Conservation (phyloP, 2,797 vertebrate genomes). For the Phrynocephalus forsythii region DNA sequence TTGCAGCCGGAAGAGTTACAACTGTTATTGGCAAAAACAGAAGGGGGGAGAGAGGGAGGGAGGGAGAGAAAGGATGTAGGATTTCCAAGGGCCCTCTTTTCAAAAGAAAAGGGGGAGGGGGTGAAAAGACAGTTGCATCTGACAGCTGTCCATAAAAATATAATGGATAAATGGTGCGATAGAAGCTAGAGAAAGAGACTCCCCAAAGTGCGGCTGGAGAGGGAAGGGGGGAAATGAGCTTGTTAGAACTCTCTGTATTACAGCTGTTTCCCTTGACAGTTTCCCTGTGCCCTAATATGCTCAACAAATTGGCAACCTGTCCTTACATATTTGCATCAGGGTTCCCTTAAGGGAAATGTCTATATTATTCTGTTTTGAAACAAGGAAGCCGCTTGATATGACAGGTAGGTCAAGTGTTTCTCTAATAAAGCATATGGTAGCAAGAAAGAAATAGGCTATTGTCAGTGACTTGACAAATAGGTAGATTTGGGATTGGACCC, state of each 20-base stretch:
- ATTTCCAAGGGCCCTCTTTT: slow-evolving; percentile 59
- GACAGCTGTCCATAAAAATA: slow-evolving; percentile 82
- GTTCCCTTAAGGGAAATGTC: slow-evolving; percentile 90
- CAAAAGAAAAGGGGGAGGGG: slow-evolving; percentile 28
- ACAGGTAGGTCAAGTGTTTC: slow-evolving; percentile 92
- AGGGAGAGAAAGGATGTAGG: slow-evolving; percentile 22
- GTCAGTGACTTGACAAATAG: slow-evolving; percentile 86
- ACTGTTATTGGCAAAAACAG: slow-evolving; percentile 65
- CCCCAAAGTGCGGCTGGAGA: slow-evolving; percentile 78
- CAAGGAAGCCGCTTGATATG: slow-evolving; percentile 93
- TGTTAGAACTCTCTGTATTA: slow-evolving; percentile 93
- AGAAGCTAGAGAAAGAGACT: slow-evolving; percentile 79
- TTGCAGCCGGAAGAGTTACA: slow-evolving; percentile 60
- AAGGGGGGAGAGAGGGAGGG: slow-evolving; percentile 56
- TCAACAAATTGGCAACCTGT: slow-evolving; percentile 94
- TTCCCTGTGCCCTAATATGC: slow-evolving; percentile 86
- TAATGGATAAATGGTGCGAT: slow-evolving; percentile 73
- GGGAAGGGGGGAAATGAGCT: slow-evolving; percentile 87
- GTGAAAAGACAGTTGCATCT: slow-evolving; percentile 62
- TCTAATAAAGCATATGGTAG: slow-evolving; percentile 89
- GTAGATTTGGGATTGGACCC: slow-evolving; percentile 79
- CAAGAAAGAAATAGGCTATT: slow-evolving; percentile 79
- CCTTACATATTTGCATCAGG: slow-evolving; percentile 95
- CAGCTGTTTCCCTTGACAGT: slow-evolving; percentile 85
- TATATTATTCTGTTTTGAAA: slow-evolving; percentile 89